Percentiles rank a stretch among this genome's conserved stretches.
Evolutionary conservation across 2,113 vertebrate species (phyloP).

Genomic region (Pseudopipra pipra): DNA sequence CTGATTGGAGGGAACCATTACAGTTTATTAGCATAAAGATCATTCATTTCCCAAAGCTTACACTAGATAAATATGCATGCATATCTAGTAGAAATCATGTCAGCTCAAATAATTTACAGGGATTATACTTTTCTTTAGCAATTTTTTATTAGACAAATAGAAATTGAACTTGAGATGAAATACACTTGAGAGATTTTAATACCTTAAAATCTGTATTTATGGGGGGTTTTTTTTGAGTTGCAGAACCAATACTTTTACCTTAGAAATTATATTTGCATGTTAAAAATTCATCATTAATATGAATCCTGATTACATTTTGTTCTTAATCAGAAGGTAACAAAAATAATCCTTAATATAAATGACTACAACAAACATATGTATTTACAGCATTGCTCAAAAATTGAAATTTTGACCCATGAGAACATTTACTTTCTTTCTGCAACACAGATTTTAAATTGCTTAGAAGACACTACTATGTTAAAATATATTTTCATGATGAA

Average conservation of each 20-base stretch:
- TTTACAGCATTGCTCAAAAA: not conserved
- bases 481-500: not conserved
- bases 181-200: not conserved
- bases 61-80: not conserved
- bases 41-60: conserved; percentile 15
- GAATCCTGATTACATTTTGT: not conserved
- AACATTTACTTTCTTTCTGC: not conserved
- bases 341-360: not conserved
- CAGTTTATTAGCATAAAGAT: conserved; percentile 40
- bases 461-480: not conserved
- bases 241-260: not conserved
- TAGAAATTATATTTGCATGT: not conserved
- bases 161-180: not conserved
- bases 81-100: not conserved
- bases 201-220: not conserved
- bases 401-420: not conserved
- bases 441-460: not conserved
- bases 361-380: not conserved
- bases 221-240: not conserved
- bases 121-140: not conserved
- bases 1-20: conserved; percentile 36
- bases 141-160: not conserved
- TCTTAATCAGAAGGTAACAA: not conserved
- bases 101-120: not conserved
- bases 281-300: not conserved